phyloP scores from a whole-genome alignment of 2,113 vertebrate genomes.

The Corythaeola cristata region DNA sequence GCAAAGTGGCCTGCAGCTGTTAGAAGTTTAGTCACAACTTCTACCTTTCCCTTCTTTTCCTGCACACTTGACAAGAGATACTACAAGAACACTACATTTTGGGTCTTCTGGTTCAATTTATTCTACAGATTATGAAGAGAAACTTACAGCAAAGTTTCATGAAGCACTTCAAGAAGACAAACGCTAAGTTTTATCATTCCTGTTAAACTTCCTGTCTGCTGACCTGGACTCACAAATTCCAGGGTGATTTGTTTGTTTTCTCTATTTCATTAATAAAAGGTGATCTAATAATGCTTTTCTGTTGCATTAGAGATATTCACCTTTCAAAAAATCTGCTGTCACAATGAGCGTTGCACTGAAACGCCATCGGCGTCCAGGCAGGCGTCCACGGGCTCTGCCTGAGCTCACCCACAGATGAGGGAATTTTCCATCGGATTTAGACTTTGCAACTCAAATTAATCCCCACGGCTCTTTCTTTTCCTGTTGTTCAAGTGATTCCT shows the following conservation, averaged over 20 bases:
- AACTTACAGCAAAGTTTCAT: not conserved
- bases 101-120: not conserved
- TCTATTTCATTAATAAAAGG: not conserved
- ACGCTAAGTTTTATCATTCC: not conserved
- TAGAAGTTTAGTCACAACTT: not conserved
- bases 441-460: not conserved
- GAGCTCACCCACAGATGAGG: not conserved
- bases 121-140: not conserved
- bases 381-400: not conserved
- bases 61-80: no score
- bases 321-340: not conserved
- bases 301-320: not conserved
- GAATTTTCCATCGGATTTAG: not conserved
- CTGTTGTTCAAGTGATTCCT: not conserved
- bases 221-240: not conserved
- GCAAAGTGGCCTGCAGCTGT: not conserved
- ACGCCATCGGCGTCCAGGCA: not conserved
- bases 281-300: not conserved
- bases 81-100: accelerated
- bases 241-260: not conserved
- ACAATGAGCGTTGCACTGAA: not conserved
- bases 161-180: not conserved
- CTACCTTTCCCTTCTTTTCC: not conserved
- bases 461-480: not conserved
- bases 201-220: not conserved